Conservation (phyloP, 2,797 vertebrate species). For the Clangula hyemalis region DNA sequence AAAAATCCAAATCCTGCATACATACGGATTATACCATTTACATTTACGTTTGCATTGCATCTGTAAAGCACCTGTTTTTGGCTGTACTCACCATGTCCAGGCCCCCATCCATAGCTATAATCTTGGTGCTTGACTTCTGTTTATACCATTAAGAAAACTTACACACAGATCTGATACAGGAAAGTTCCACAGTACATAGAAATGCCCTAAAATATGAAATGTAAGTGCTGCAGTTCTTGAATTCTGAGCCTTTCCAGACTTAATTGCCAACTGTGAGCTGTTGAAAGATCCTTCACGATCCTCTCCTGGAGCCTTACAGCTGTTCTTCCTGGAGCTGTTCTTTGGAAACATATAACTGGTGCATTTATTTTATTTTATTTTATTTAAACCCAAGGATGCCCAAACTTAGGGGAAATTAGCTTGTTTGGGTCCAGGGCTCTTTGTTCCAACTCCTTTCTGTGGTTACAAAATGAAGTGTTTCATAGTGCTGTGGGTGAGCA, state of each 20-base stretch:
- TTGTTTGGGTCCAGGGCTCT: not conserved
- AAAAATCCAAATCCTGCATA: not conserved
- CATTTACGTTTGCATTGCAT: not conserved
- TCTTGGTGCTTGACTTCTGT: not conserved
- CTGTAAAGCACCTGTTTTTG: not conserved
- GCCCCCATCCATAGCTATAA: not conserved
- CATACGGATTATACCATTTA: rapidly evolving
- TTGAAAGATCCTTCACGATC: not conserved
- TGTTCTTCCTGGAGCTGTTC: not conserved
- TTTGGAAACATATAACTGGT: not conserved
- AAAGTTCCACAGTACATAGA: not conserved
- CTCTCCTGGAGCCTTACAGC: not conserved
- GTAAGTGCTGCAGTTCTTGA: not conserved
- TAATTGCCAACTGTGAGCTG: not conserved
- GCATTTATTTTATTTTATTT: not conserved
- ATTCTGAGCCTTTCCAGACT: not conserved
- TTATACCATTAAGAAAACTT: not conserved
- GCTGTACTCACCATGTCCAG: not conserved
- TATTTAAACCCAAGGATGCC: not conserved
- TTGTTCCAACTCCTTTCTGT: not conserved
- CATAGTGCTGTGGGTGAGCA: rapidly evolving
- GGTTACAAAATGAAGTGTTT: not conserved
- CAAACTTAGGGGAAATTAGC: not conserved
- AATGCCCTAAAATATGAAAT: not conserved
- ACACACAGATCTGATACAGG: not conserved